These are phyloP conservation scores for Chiloscyllium punctatum DNA, from an alignment of 2,797 vertebrate genomes.

Conservation along the genomic window DNA sequence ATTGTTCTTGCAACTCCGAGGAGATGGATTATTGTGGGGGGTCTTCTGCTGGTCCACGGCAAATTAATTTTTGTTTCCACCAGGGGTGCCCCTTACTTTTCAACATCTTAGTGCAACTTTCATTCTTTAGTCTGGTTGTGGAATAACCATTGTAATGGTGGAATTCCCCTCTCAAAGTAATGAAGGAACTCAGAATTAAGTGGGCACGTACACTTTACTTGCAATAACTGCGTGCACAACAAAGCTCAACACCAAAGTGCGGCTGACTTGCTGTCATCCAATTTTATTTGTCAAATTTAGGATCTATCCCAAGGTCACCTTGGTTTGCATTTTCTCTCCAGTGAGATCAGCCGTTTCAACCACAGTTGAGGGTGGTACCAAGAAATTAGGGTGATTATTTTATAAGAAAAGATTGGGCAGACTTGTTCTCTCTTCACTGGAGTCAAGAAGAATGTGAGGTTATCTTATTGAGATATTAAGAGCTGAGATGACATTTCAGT, in stretches of 20 bases:
- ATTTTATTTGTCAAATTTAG: background rate
- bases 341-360: too few species aligned
- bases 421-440: too few species aligned
- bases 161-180: background rate
- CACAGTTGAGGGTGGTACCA: too few species aligned
- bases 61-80: background rate
- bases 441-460: too few species aligned
- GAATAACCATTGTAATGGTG: background rate
- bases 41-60: background rate
- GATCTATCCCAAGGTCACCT: background rate
- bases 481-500: too few species aligned
- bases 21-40: background rate
- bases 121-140: background rate
- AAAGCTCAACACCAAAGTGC: background rate
- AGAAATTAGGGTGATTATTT: too few species aligned
- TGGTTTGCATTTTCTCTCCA: too few species aligned
- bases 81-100: background rate
- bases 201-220: background rate
- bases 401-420: too few species aligned
- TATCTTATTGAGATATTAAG: too few species aligned
- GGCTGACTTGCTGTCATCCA: background rate
- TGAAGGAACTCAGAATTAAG: background rate
- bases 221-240: background rate
- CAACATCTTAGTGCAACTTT: background rate
- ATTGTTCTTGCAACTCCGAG: background rate